phyloP scores from a whole-genome alignment of 2,113 vertebrate species.

The Phalacrocorax brasilianus region DNA sequence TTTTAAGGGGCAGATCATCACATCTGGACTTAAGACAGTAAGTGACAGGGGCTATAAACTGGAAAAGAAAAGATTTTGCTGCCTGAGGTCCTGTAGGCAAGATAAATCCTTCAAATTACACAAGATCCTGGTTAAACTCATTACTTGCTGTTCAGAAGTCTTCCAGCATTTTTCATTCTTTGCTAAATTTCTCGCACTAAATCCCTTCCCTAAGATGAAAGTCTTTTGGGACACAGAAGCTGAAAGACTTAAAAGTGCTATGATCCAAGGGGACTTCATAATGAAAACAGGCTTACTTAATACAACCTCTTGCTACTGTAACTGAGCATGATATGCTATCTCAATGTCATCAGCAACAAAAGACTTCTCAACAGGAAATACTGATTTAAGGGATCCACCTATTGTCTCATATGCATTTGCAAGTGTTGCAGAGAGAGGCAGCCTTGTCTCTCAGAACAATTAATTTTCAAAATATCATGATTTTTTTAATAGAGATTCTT shows the following conservation, averaged over 20 bases:
- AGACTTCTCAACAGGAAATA: conserved; percentile 27
- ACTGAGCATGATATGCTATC: conserved; percentile 27
- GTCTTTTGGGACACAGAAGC: conserved; percentile 38
- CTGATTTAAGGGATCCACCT: background rate
- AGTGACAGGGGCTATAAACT: conserved; percentile 25
- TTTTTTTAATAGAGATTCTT: background rate
- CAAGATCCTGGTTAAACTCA: conserved; percentile 59
- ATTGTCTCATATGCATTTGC: background rate
- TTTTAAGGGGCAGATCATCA: background rate
- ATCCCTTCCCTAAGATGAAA: conserved; percentile 62
- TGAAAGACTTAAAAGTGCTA: conserved; percentile 56
- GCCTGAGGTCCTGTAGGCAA: background rate
- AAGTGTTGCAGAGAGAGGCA: background rate
- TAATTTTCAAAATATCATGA: background rate
- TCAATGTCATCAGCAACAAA: background rate
- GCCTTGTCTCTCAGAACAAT: background rate
- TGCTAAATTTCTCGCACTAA: conserved; percentile 71
- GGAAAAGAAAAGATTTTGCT: conserved; percentile 46
- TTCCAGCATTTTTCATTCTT: conserved; percentile 55
- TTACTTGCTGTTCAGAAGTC: conserved; percentile 62
- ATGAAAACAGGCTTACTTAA: conserved; percentile 58
- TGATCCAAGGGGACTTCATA: conserved; percentile 26
- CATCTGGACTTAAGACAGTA: conserved; percentile 3
- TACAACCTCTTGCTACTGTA: conserved; percentile 39
- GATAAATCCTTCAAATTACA: conserved; percentile 60